These are phyloP conservation scores for Ascaphus truei DNA, from an alignment of 2,113 vertebrate species.

Conservation along the genomic window DNA sequence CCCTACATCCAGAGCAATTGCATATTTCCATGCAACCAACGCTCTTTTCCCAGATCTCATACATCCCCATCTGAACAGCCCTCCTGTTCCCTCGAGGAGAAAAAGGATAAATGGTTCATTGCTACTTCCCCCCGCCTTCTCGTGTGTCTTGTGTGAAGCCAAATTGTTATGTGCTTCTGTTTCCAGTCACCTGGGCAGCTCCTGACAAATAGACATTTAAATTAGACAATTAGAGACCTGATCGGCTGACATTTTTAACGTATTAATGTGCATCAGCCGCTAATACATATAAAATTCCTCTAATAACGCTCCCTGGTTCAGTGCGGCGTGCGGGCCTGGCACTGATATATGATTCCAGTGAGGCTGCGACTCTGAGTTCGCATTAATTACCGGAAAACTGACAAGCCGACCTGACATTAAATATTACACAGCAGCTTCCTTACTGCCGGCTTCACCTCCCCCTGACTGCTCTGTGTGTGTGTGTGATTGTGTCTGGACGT, in stretches of 20 bases:
- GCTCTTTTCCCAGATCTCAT: background rate
- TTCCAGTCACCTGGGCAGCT: slow-evolving; percentile 44
- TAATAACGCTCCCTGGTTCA: slow-evolving; percentile 39
- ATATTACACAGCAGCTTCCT: slow-evolving; percentile 31
- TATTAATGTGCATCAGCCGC: slow-evolving; percentile 55
- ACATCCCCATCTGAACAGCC: slow-evolving; percentile 8
- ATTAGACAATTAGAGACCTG: slow-evolving; percentile 67
- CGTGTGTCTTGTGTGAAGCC: slow-evolving; percentile 23
- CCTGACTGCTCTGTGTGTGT: background rate
- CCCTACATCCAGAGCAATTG: no score
- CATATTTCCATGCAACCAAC: background rate
- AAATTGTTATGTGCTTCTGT: slow-evolving; percentile 29
- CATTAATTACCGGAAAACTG: slow-evolving; percentile 55
- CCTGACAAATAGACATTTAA: slow-evolving; percentile 72
- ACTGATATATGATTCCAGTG: slow-evolving; percentile 64
- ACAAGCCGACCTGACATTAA: slow-evolving; percentile 47
- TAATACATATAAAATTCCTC: slow-evolving; percentile 52
- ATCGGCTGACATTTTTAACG: slow-evolving; percentile 54
- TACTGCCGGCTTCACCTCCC: background rate
- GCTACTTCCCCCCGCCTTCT: background rate
- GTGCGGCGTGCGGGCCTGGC: slow-evolving; percentile 50
- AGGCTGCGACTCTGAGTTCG: slow-evolving; percentile 44
- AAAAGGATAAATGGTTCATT: slow-evolving; percentile 2
- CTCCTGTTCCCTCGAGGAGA: background rate
- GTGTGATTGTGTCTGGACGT: background rate